Conservation (phyloP, 2,113 vertebrate genomes). For the Narcine bancroftii region DNA sequence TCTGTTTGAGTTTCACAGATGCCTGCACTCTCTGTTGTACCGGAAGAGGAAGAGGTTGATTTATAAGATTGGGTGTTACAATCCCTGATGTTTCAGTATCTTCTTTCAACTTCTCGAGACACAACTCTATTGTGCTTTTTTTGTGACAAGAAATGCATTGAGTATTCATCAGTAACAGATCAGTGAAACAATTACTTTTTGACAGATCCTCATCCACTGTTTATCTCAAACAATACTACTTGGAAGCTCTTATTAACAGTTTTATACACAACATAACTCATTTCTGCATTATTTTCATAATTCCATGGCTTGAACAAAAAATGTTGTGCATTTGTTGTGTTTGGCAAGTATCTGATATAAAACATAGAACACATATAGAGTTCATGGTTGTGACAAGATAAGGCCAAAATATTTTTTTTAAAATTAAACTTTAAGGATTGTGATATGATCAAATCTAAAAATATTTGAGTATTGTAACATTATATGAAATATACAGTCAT, state of each 20-base stretch:
- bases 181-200: neutral
- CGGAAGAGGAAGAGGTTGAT: constrained; percentile 10
- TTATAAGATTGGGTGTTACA: too few relatives aligned
- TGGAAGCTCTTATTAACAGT: neutral
- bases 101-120: constrained; percentile 6
- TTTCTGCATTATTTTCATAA: neutral
- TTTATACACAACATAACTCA: neutral
- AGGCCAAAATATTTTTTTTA: too few relatives aligned
- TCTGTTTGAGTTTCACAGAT: neutral
- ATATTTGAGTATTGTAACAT: too few relatives aligned
- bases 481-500: too few relatives aligned
- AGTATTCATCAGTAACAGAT: neutral
- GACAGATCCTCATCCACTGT: neutral
- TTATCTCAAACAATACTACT: neutral
- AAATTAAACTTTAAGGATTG: too few relatives aligned
- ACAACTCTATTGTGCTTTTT: neutral
- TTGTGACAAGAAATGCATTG: neutral
- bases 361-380: too few relatives aligned
- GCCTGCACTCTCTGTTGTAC: neutral
- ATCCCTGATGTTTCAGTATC: too few relatives aligned
- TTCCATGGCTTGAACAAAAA: neutral
- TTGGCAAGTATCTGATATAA: too few relatives aligned
- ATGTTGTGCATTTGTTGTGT: neutral
- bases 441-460: too few relatives aligned
- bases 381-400: too few relatives aligned